Conservation (phyloP, 2,797 vertebrate genomes). For the Stomatorhinus walkeri region DNA sequence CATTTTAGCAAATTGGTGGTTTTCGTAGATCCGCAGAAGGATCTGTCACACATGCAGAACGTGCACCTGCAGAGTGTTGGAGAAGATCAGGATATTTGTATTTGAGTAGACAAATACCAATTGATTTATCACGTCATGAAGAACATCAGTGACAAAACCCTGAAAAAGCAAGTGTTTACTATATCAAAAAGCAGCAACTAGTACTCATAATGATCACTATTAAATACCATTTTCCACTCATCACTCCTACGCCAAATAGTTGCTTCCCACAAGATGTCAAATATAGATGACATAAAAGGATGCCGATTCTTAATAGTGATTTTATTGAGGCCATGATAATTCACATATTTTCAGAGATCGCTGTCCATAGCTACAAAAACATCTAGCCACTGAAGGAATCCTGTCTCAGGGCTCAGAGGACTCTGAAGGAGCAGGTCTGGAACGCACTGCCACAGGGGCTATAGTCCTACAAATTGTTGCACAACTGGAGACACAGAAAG, state of each 20-base stretch:
- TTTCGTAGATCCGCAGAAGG: background rate
- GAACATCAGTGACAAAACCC: background rate
- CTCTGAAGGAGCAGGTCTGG: background rate
- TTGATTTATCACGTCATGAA: background rate
- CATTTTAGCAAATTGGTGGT: background rate
- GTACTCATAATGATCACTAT: background rate
- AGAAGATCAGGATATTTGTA: background rate
- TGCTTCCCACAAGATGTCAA: background rate
- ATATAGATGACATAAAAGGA: background rate
- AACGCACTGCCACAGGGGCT: background rate
- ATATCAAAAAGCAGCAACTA: background rate
- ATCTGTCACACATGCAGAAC: background rate
- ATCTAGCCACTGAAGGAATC: background rate
- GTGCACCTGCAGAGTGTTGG: background rate
- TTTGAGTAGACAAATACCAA: background rate
- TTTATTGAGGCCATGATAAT: background rate
- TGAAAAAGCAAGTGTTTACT: background rate
- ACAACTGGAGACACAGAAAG: background rate
- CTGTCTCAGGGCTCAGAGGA: background rate
- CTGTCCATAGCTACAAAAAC: background rate
- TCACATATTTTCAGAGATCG: background rate
- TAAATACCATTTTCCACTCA: background rate
- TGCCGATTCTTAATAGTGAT: background rate
- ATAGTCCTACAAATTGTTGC: background rate
- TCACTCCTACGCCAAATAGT: background rate